A percentile compares a stretch with the other conserved stretches of the same genome.
Conservation (phyloP, 1,140 invertebrate genomes). For the Hyphantria cunea region DNA sequence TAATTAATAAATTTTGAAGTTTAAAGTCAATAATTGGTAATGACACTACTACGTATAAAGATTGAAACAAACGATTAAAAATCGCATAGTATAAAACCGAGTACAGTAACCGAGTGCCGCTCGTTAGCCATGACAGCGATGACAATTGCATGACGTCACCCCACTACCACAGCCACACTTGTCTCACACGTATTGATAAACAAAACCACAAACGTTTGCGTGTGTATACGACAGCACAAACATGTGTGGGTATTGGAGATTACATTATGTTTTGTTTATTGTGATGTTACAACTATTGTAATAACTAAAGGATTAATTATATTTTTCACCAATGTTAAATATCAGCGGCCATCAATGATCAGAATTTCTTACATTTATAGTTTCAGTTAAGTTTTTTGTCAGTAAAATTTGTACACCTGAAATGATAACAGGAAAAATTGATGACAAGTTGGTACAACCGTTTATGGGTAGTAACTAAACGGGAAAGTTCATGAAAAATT, state of each 20-base stretch:
- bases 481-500: constrained; percentile 13
- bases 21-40: too few species aligned
- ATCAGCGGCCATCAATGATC: too few species aligned
- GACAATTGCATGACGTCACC: constrained; percentile 77
- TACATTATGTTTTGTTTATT: constrained; percentile 44
- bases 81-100: constrained; percentile 37
- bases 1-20: too few species aligned
- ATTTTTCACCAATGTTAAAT: constrained; percentile 15
- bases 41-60: too few species aligned
- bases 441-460: too few species aligned
- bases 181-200: constrained; percentile 42
- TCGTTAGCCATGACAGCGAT: constrained; percentile 74
- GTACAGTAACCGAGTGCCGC: constrained; percentile 56
- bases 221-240: constrained; percentile 30
- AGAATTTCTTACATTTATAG: too few species aligned
- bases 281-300: constrained; percentile 47
- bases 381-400: too few species aligned
- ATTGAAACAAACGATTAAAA: too few species aligned
- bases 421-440: too few species aligned
- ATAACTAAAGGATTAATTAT: constrained; percentile 23
- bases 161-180: constrained; percentile 47
- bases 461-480: too few species aligned
- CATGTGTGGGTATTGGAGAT: constrained; percentile 53
- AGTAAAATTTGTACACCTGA: constrained; percentile 1
- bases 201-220: constrained; percentile 58